phyloP scores from a whole-genome alignment of 1,140 invertebrate genomes.

The Drosophila nannoptera region DNA sequence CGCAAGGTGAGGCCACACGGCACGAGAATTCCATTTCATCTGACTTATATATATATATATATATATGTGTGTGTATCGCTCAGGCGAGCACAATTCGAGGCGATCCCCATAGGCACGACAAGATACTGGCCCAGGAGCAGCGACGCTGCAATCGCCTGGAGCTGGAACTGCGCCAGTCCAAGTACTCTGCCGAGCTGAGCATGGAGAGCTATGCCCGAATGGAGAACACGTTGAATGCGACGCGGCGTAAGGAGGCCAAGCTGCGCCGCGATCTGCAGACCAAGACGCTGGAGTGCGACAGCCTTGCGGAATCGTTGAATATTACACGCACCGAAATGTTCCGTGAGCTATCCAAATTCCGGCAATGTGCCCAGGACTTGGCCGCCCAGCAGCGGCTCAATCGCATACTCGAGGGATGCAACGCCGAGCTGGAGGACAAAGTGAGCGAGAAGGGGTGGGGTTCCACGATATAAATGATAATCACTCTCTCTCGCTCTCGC shows the following conservation, averaged over 20 bases:
- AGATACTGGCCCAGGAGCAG: slow-evolving; percentile 12
- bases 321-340: slow-evolving; percentile 25
- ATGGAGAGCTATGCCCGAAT: background rate
- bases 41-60: background rate
- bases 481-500: background rate
- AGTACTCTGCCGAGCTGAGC: background rate
- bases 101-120: slow-evolving; percentile 13
- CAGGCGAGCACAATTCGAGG: slow-evolving; percentile 13
- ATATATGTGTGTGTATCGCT: background rate
- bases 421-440: slow-evolving; percentile 33
- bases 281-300: slow-evolving; percentile 31
- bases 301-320: slow-evolving; percentile 18
- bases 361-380: slow-evolving; percentile 12
- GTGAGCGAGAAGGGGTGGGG: background rate
- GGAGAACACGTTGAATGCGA: background rate
- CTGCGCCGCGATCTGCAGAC: slow-evolving; percentile 8
- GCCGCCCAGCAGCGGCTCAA: slow-evolving; percentile 29
- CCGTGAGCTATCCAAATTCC: slow-evolving; percentile 29
- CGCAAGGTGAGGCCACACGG: slow-evolving; percentile 19
- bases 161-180: background rate
- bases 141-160: slow-evolving; percentile 15
- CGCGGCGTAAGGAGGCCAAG: background rate
- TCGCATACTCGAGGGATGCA: slow-evolving; percentile 15
- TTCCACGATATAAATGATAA: too few relatives aligned
- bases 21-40: too few relatives aligned